Base-by-base conservation (phyloP, 1,140 invertebrate species). In the Nautilus pompilius region DNA sequence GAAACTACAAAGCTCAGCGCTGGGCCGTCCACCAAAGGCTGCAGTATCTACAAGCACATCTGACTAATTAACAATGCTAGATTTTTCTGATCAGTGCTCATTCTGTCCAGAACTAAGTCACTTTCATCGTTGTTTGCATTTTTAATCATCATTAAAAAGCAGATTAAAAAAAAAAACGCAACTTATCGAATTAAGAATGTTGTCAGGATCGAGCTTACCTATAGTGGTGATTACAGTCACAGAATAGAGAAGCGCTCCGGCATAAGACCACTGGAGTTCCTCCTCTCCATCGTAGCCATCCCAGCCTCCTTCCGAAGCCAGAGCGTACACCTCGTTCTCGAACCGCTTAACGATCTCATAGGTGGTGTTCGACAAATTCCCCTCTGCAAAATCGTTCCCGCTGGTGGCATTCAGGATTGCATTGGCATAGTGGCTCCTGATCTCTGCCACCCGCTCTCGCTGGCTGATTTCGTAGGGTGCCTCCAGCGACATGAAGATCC, bases 181-280 rank as follows among this genome's bases (percentile, higher is more conserved):
- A n/a, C n/a, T n/a, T n/a, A n/a, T n/a, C n/a, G n/a, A n/a, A n/a
- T n/a, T n/a, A n/a, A n/a, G n/a, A n/a, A n/a, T n/a, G n/a, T n/a
- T n/a, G n/a, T n/a, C n/a, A n/a, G n/a, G n/a, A n/a, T n/a, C n/a
- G n/a, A n/a, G n/a, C 82, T 79, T 79, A 91, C 91, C 91, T 67
- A 93, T 92, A 36, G 91, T 93, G 24, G 91, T 93, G 75, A 93
- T 90, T 70, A 93, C 88, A 57, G 90, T 92, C 65, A 93, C 87
- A 28, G 90, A 90, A 75, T 93, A 93, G 10, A 93, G 85, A 15
- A 93, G 80, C 2, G 92, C 89, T 51, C 90, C 90, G 51, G 89
- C 88, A 74, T 91, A 92, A 0, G 88, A 89, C 92, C 91, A 98
- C 72, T 83, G 80, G 10, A 74, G 58, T 2, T 72, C 70, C 66